Conservation (phyloP, 1,140 invertebrate genomes). For the Tachypleus tridentatus region DNA sequence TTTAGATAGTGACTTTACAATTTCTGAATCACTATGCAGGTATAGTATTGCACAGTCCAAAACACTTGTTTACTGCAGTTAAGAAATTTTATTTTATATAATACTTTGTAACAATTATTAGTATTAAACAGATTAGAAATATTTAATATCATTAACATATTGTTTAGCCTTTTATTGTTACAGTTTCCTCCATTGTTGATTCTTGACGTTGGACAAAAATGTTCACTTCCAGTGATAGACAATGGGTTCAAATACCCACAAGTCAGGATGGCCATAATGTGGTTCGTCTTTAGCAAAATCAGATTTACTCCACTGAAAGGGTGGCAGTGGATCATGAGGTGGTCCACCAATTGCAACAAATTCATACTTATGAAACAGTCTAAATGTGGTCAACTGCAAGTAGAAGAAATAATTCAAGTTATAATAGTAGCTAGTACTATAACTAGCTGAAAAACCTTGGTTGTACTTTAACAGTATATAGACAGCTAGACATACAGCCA, state of each 20-base stretch:
- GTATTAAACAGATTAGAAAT: too few relatives aligned
- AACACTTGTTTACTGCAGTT: too few relatives aligned
- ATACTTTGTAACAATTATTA: too few relatives aligned
- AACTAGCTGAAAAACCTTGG: background rate
- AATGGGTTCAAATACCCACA: constrained; percentile 53
- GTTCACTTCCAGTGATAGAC: constrained; percentile 33
- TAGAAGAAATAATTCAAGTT: background rate
- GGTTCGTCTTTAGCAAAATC: constrained; percentile 43
- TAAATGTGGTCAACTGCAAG: constrained; percentile 35
- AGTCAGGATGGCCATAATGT: constrained; percentile 62
- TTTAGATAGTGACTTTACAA: too few relatives aligned
- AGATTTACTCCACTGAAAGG: constrained; percentile 60
- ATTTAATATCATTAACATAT: too few relatives aligned
- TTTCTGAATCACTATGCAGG: too few relatives aligned
- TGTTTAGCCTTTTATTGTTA: too few relatives aligned
- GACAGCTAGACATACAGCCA: too few relatives aligned
- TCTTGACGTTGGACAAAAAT: too few relatives aligned
- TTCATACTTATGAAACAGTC: constrained; percentile 34
- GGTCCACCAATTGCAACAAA: constrained; percentile 48
- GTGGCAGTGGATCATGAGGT: constrained; percentile 44
- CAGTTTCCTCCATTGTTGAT: too few relatives aligned
- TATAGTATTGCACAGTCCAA: too few relatives aligned
- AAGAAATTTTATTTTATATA: too few relatives aligned
- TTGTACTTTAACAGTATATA: background rate
- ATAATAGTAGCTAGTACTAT: background rate